Conservation (phyloP, 2,113 vertebrate species). For the Pseudopipra pipra region DNA sequence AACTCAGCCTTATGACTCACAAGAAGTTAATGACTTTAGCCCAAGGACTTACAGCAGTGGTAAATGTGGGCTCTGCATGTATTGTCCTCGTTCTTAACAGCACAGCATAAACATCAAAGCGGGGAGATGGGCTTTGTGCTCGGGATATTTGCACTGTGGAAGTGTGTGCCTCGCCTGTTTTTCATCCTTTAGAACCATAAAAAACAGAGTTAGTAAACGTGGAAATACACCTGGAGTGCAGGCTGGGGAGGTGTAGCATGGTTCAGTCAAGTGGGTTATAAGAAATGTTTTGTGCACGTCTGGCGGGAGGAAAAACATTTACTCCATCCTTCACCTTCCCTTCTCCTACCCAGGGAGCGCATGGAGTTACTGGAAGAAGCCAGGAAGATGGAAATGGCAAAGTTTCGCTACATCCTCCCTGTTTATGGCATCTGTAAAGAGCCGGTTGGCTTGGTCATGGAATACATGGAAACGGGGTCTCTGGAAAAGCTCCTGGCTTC, state of each 20-base stretch:
- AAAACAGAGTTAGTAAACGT: neutral
- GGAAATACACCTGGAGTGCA: neutral
- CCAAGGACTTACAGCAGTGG: neutral
- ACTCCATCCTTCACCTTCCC: neutral
- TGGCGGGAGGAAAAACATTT: neutral
- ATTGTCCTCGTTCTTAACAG: neutral
- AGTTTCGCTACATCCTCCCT: conserved; percentile 93
- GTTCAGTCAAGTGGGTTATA: neutral
- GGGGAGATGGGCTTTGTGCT: neutral
- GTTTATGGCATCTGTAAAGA: conserved; percentile 95
- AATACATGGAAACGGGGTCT: conserved; percentile 97
- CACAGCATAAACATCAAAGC: neutral
- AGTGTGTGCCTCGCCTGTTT: too few relatives aligned
- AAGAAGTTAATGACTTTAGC: neutral
- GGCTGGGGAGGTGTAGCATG: neutral
- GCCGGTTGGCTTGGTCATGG: conserved; percentile 94
- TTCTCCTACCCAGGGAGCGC: conserved; percentile 80
- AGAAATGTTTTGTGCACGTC: neutral
- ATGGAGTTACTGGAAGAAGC: conserved; percentile 92
- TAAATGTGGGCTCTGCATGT: neutral
- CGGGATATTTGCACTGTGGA: fast-evolving
- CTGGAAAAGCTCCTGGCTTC: conserved; percentile 90
- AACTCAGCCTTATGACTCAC: neutral
- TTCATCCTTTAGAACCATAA: neutral
- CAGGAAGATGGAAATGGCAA: conserved; percentile 98